A percentile compares a stretch with the other conserved stretches of the same genome.
Conservation (phyloP, 2,888 invertebrate species). For the Drosophila conformis region DNA sequence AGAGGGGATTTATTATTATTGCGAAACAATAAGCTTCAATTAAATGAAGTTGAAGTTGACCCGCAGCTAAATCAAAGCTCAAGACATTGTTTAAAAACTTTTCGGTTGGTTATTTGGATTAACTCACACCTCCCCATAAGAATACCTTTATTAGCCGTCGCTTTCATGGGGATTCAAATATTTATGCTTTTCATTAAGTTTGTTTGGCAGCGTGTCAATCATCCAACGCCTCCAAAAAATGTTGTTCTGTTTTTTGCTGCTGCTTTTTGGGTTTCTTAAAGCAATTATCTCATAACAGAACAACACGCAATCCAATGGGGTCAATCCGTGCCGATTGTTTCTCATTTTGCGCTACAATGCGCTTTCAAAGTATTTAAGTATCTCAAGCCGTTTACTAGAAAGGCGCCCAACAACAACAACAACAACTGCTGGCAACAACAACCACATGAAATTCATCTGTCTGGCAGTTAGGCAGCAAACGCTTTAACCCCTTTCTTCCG, state of each 20-base stretch:
- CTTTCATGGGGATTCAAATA: slow-evolving; percentile 58
- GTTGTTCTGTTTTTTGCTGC: slow-evolving; percentile 11
- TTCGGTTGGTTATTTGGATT: slow-evolving; percentile 10
- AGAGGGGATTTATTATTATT: background rate
- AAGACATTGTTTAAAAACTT: slow-evolving; percentile 3
- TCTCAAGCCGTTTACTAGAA: slow-evolving; percentile 65
- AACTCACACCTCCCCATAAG: background rate
- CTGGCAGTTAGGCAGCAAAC: slow-evolving; percentile 39
- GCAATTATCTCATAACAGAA: slow-evolving; percentile 70
- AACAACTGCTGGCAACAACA: slow-evolving; percentile 21
- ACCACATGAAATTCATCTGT: slow-evolving; percentile 47
- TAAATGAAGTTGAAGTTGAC: background rate
- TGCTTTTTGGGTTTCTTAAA: slow-evolving; percentile 53
- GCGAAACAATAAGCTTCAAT: background rate
- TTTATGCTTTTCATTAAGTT: slow-evolving; percentile 69
- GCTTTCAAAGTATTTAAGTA: slow-evolving; percentile 76
- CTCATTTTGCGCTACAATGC: slow-evolving; percentile 79
- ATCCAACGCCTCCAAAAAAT: slow-evolving; percentile 38
- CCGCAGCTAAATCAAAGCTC: slow-evolving; percentile 1
- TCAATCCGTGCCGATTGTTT: slow-evolving; percentile 70
- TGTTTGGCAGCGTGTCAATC: slow-evolving; percentile 62
- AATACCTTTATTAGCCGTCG: slow-evolving; percentile 42
- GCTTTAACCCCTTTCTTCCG: slow-evolving; percentile 66
- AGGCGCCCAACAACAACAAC: slow-evolving; percentile 37
- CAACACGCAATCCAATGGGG: slow-evolving; percentile 65